These are phyloP conservation scores for Stylophora pistillata DNA, from an alignment of 64 coral and sea anemone genomes.

Conservation along the genomic window DNA sequence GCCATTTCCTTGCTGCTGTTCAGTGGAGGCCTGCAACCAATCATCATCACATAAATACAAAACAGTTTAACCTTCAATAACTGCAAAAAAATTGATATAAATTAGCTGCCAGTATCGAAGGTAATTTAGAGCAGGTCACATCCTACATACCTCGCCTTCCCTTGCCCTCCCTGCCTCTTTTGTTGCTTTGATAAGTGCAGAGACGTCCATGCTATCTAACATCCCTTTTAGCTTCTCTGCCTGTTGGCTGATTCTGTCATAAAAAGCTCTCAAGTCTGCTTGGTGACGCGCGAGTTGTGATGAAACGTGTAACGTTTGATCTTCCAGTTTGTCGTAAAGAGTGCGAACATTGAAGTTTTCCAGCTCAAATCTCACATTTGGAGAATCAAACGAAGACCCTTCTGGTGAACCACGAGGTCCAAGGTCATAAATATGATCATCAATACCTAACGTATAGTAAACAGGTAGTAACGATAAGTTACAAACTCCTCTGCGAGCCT, in stretches of 20 bases:
- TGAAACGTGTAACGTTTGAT: conserved; percentile 92
- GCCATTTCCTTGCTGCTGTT: conserved; percentile 28
- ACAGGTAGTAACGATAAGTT: not conserved
- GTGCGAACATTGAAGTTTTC: conserved; percentile 96
- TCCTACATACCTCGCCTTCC: not conserved
- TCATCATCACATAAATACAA: not conserved
- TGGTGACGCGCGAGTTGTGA: conserved; percentile 94
- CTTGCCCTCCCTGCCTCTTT: conserved; percentile 28
- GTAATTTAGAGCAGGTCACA: not conserved
- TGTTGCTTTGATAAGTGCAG: conserved; percentile 88
- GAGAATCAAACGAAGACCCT: conserved; percentile 83
- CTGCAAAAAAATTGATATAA: no score
- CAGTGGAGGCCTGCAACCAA: not conserved
- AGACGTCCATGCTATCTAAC: conserved; percentile 96
- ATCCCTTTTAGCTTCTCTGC: conserved; percentile 95
- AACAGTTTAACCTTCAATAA: not conserved
- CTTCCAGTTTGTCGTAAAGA: conserved; percentile 94
- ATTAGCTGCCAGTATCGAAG: no score
- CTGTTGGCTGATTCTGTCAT: conserved; percentile 94
- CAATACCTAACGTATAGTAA: conserved; percentile 48
- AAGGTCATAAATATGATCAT: conserved; percentile 81
- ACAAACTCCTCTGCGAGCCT: no score
- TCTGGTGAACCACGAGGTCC: conserved; percentile 89
- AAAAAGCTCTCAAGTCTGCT: conserved; percentile 91
- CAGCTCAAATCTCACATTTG: conserved; percentile 84